Percentiles rank a stretch among this genome's conserved stretches.
Evolutionary conservation across 2,888 invertebrate genomes (phyloP).

Genomic region (Andrena chrysosceles): DNA sequence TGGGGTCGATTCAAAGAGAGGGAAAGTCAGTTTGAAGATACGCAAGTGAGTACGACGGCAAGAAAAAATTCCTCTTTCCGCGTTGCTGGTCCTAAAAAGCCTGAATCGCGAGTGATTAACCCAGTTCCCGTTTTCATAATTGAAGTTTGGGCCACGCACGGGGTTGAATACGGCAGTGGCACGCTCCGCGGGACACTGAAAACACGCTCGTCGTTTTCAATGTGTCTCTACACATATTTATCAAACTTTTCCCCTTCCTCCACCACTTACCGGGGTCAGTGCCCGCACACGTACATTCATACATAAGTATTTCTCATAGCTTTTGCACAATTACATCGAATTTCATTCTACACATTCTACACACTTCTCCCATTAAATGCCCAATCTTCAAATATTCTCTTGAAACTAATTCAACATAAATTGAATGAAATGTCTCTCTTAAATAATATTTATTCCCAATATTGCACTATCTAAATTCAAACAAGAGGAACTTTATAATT

Average conservation of each 20-base stretch:
- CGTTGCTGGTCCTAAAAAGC: conserved; percentile 1
- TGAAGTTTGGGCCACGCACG: conserved; percentile 40
- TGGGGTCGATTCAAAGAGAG: background rate
- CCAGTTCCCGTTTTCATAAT: conserved; percentile 47
- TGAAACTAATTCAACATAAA: background rate
- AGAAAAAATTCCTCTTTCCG: conserved; percentile 18
- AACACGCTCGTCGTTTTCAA: background rate
- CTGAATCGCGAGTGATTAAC: conserved; percentile 53
- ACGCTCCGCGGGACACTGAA: background rate
- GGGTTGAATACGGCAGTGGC: conserved; percentile 25
- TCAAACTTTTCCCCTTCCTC: background rate
- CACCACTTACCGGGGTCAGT: background rate
- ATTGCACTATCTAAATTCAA: background rate
- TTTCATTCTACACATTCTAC: background rate
- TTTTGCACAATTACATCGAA: background rate
- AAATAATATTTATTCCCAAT: background rate
- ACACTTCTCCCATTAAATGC: background rate
- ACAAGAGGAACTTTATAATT: background rate
- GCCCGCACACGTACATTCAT: background rate
- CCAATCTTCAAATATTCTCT: background rate
- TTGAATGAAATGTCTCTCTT: background rate
- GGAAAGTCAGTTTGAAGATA: background rate
- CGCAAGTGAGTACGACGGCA: background rate
- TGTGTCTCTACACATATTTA: background rate
- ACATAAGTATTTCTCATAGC: background rate